Conservation (phyloP, 2,797 vertebrate genomes). For the Betta splendens region DNA sequence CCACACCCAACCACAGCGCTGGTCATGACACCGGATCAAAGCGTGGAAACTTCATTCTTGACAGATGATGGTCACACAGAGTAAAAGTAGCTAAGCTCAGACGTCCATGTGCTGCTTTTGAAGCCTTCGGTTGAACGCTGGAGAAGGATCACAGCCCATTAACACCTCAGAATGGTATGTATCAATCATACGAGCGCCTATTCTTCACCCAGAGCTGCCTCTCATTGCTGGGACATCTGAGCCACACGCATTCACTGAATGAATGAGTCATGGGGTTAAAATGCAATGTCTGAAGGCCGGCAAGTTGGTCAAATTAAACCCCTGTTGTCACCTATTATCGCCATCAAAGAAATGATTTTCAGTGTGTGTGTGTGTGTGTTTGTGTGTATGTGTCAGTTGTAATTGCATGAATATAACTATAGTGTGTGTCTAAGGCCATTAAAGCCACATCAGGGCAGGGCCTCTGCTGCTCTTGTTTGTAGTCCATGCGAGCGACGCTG, state of each 20-base stretch:
- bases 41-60: background rate
- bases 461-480: conserved; percentile 63
- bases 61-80: background rate
- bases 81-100: background rate
- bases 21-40: background rate
- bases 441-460: conserved; percentile 27
- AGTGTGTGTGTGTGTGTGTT: too few relatives aligned
- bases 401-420: conserved; percentile 16
- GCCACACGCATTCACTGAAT: background rate
- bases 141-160: background rate
- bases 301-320: background rate
- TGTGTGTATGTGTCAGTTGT: background rate
- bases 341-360: background rate
- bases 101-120: background rate
- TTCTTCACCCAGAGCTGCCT: background rate
- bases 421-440: conserved; percentile 1
- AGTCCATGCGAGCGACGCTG: conserved; percentile 60
- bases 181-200: background rate
- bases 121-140: background rate
- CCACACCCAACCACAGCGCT: conserved; percentile 9
- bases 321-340: background rate
- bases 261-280: background rate
- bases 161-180: background rate
- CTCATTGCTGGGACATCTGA: background rate
- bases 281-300: background rate